Evolutionary conservation across 2,888 invertebrate genomes (phyloP), one percentile per base, ranked within the genome.

Genomic region (Trachelus tabidus): DNA sequence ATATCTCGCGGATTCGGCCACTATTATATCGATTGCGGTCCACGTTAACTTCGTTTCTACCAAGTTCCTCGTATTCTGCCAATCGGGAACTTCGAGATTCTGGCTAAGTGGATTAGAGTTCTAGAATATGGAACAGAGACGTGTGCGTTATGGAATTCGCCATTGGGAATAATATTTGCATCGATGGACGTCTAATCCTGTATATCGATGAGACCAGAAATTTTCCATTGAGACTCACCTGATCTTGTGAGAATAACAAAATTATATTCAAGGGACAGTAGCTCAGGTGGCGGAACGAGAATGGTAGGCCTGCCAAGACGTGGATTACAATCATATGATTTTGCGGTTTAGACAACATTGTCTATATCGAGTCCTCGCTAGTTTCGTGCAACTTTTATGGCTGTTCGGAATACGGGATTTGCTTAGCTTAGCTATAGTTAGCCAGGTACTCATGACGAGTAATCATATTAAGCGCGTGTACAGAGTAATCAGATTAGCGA

Each of bases 381-480:
- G 71, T 31, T 71, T 71, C 71, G 71, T 71, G 71, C 71, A 71
- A 89, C 89, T 89, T 89, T 89, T 88, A 88, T 86, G 87, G 88
- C 86, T 87, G 86, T 87, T 86, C 85, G 83, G 83, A 86, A 85
- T 85, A 87, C 85, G 82, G 85, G 87, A 89, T 88, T 88, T 87
- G 87, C 88, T 88, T 87, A 87, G 88, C 87, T 87, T 85, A 86
- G 87, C 87, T 87, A 85, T 87, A 88, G 87, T 84, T 85, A 85
- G 85, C 85, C 86, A 89, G 88, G 87, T 88, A 88, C 90, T 91
- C 90, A 90, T 90, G 90, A 91, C 91, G 90, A 89, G 91, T 91
- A 91, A 91, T 91, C 91, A 91, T 90, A 91, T 91, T 91, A 91
- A 91, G 90, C 90, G 91, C 90, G 90, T 91, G 91, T 90, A 90